These are phyloP conservation scores for Flabesymbios commensalis DNA, from an alignment of 2,888 invertebrate genomes.

Conservation along the genomic window DNA sequence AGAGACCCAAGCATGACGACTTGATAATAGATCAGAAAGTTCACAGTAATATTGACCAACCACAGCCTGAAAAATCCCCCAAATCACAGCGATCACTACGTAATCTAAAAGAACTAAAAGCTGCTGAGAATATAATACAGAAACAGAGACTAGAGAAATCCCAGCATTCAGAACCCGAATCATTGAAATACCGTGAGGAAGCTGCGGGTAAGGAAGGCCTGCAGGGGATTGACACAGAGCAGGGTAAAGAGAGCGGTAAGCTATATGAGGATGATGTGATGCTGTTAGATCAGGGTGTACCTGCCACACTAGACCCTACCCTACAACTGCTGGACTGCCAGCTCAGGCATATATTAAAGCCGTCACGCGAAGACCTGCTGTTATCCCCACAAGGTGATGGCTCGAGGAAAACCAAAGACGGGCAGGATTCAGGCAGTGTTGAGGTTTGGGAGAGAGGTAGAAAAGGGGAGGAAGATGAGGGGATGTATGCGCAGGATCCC, in stretches of 20 bases:
- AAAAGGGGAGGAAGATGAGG: neutral
- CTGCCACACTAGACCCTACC: slow-evolving; percentile 21
- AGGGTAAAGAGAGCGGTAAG: neutral
- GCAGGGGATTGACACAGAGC: neutral
- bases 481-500: neutral
- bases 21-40: no score
- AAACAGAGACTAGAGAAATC: slow-evolving; percentile 6
- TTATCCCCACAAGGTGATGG: neutral
- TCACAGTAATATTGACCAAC: no score
- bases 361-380: slow-evolving; percentile 24
- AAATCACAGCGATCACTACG: slow-evolving; percentile 1
- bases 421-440: neutral
- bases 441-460: neutral
- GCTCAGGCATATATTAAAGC: slow-evolving; percentile 41
- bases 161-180: neutral
- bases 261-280: no score
- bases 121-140: slow-evolving; percentile 7
- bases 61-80: no score
- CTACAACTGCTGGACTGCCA: slow-evolving; percentile 39
- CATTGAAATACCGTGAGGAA: neutral
- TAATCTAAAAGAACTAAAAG: slow-evolving; percentile 8
- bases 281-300: neutral
- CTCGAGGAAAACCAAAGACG: neutral
- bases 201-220: neutral
- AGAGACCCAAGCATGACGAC: no score